Base-by-base conservation (phyloP, 2,797 vertebrate genomes). In the Kryptolebias ocellatus region DNA sequence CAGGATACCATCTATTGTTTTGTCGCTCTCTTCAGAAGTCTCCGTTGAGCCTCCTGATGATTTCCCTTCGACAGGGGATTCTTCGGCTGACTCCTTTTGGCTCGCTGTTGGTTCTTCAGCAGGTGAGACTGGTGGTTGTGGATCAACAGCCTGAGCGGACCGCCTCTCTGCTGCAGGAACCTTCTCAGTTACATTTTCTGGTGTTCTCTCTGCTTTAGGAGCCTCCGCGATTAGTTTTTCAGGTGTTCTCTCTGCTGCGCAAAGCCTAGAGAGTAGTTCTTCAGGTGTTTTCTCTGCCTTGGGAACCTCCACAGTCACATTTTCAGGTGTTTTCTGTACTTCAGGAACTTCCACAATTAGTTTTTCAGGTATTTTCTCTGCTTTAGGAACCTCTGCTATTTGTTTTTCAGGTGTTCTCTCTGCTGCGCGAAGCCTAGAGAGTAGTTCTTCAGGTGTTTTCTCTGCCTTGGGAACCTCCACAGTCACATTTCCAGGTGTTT, bases 81-180 rank as follows among this genome's bases (percentile, higher is more conserved):
- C 64, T 60, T 67, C 59, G 1, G 49, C 24, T 54, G 18, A 34
- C 62, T 61, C 59, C 15, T 6, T 37, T 62, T 70, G 54, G 46
- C 0, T 39, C 49, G 67, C 78, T 61, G 0, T 0, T 4, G 50
- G 52, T 56, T 47, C 64, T 55, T 85, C 70, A 12, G 57, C 50
- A 37, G 65, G 28, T 0, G 65, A 60, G 7, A 53, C 50, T 28
- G 70, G 55, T 51, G 70, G 37, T 7, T 17, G 37, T 49, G 42
- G 60, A 55, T 72, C 68, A 39, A 11, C 60, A 1, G 12, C 37
- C 27, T 31, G 71, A 53, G 49, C 53, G 17, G 80, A 24, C 0
- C 16, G 42, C 1, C 52, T n/a, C 28, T 29, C 24, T 3, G 57
- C 4, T 1, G 14, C 18, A 55, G 61, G 44, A 45, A 45, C 44